Base-by-base conservation (phyloP, 2,888 invertebrate species). In the Cryptosula pallasiana region DNA sequence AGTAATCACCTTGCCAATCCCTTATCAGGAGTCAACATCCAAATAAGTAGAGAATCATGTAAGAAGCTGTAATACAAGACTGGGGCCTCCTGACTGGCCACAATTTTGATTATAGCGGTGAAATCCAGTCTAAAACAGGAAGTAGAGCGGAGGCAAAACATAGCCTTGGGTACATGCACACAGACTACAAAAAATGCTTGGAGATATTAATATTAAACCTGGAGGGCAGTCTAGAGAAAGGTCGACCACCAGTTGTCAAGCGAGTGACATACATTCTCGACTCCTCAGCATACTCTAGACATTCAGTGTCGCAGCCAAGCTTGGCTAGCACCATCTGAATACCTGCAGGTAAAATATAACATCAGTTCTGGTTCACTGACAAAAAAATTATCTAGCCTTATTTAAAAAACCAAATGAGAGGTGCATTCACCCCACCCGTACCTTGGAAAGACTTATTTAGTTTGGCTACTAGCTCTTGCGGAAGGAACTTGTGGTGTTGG, bases 1-100 rank as follows among this genome's bases (percentile, higher is more conserved):
- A 5, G 45, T 20, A 13, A 5, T 63, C 79, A 81, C 25, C 79
- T 73, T 35, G 76, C 77, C 16, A 81, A 73, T 9, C 80, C 82
- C 9, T 74, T 74, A 2, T 77, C 79, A n/a, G 83, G 83, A 70
- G 78, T 77, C 9, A 83, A 74, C 25, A 82, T 78, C 82, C 83
- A 83, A 5, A 81, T 72, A 32, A 82, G 73, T 45, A 81, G 71
- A n/a, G 75, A 57, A 29, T 76, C 74, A 5, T 77, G 77, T n/a
- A 81, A 73, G 32, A 82, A 71, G 1, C 80, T 79, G 76, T 81
- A 83, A 74, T 79, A 82, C 34, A 82, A 69, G 2, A 83, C 78
- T 1, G 80, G 79, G 32, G 79, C 78, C 73, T 76, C 80, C 73
- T 82, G 82, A 70, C 79, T 76, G 45, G 76, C 78, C 1, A 82